Percentiles rank a stretch among this genome's conserved stretches.
phyloP scores from a whole-genome alignment of 2,888 invertebrate genomes.

The Sycophila texana region DNA sequence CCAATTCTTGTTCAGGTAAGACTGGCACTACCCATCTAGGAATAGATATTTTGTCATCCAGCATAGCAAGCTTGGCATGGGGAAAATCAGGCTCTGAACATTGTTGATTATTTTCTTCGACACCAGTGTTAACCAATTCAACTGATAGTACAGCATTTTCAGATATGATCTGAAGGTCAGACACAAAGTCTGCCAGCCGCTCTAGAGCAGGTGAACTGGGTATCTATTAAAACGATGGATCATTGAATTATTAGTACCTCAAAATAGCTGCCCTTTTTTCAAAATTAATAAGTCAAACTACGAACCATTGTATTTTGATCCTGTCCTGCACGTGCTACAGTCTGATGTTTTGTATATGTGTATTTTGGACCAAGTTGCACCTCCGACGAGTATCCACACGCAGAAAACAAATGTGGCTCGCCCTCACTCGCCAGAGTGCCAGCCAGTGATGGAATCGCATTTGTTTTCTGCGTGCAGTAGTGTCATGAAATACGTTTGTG shows the following conservation, averaged over 20 bases:
- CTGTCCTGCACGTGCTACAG: constrained; percentile 69
- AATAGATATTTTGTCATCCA: constrained; percentile 97
- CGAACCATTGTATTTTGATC: constrained; percentile 74
- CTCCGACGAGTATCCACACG: constrained; percentile 72
- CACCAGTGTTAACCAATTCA: constrained; percentile 64
- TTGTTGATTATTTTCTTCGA: constrained; percentile 72
- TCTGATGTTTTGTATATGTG: constrained; percentile 65
- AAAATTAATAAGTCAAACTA: neutral
- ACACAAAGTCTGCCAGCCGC: constrained; percentile 72
- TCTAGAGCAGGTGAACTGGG: constrained; percentile 72
- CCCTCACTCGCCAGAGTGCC: too few species aligned
- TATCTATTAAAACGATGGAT: constrained; percentile 62
- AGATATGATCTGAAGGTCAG: constrained; percentile 70
- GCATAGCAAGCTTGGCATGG: constrained; percentile 87
- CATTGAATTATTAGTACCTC: neutral
- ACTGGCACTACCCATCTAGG: constrained; percentile 98
- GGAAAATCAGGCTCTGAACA: constrained; percentile 86
- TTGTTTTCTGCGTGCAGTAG: too few species aligned
- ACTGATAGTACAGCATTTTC: constrained; percentile 72
- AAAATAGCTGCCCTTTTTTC: neutral
- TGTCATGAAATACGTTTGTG: constrained; percentile 71
- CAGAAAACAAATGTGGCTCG: too few species aligned
- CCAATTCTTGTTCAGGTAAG: constrained; percentile 95
- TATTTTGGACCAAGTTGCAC: constrained; percentile 69
- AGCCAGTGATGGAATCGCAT: too few species aligned